These are phyloP conservation scores for Amphimedon queenslandica DNA, from an alignment of 37 sponge, comb jelly and placozoan genomes.

Conservation along the genomic window DNA sequence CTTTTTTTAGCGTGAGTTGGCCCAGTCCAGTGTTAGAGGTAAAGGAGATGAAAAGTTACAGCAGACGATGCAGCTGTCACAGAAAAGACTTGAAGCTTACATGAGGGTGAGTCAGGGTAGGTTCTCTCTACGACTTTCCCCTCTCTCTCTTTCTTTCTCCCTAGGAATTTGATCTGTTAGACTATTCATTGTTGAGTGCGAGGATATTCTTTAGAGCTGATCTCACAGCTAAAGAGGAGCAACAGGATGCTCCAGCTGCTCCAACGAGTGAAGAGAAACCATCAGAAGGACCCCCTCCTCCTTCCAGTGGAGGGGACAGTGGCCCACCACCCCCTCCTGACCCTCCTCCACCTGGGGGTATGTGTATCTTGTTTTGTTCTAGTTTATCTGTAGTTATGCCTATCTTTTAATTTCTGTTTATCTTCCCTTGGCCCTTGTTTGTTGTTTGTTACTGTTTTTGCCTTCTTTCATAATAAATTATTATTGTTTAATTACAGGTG, in stretches of 20 bases:
- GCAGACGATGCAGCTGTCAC: slow-evolving; percentile 85
- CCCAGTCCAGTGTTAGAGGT: slow-evolving; percentile 30
- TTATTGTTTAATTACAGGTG: slow-evolving; percentile 9
- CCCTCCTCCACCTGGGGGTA: background rate
- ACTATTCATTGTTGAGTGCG: slow-evolving; percentile 94
- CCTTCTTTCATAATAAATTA: background rate
- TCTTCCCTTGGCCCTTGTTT: no score
- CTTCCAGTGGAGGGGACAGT: slow-evolving; percentile 8
- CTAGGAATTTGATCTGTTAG: slow-evolving; percentile 89
- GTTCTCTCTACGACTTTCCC: background rate
- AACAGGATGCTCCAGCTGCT: background rate
- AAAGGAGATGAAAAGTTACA: slow-evolving; percentile 80
- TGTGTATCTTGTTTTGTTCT: background rate
- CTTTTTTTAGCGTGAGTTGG: no score
- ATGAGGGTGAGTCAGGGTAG: slow-evolving; percentile 26
- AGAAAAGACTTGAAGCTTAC: slow-evolving; percentile 79
- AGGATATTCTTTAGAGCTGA: slow-evolving; percentile 97
- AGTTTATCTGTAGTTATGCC: background rate
- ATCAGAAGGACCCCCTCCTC: slow-evolving; percentile 5
- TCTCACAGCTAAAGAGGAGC: slow-evolving; percentile 83
- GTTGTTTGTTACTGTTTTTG: background rate
- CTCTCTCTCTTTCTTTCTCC: background rate
- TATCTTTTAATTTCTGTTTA: no score
- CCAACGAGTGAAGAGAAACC: slow-evolving; percentile 5
- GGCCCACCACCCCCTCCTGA: slow-evolving; percentile 49